Base-by-base conservation (phyloP, 2,888 invertebrate genomes). In the Cheilosia pagana region DNA sequence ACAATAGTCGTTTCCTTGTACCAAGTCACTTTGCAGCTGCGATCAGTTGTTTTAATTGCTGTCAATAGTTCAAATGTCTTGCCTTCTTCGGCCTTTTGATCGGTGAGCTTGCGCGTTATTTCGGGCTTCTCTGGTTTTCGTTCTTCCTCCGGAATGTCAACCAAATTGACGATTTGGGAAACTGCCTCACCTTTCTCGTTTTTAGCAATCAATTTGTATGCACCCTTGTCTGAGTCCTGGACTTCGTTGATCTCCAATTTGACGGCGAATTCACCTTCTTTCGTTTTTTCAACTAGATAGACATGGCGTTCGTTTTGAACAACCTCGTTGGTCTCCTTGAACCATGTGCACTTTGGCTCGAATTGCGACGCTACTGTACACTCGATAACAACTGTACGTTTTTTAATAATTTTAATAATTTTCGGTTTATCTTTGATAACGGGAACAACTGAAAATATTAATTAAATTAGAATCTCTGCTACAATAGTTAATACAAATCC, bases 291-390 rank as follows among this genome's bases (percentile, higher is more conserved):
- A 3, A 92, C 89, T 1, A 89, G 78, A 55, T 91, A 91, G n/a
- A 90, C 88, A 71, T 90, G 92, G 1, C 91, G 89, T 57, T 86
- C 87, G 76, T 87, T 96, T 90, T 97, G 95, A 88, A 92, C 94
- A 52, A 98, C 96, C 21, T 95, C 95, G 87, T 93, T 94, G 19
- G 94, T 92, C 92, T 98, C 98, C 90, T 98, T 97, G 92, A 95
- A 98, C 98, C 99, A 99, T 48, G 96, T 96, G 90, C 98, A 97
- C 87, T 96, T 95, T 8, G 99, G 99, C 89, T 96, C 96, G 90
- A 98, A 98, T 92, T 97, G 97, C 88, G 98, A 98, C 91, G 97
- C 95, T 83, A 99, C 97, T 91, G 95, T 95, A 92, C 98, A 98
- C 92, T 98, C 98, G 91, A 99, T 96, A 88, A 98, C 95, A 88